phyloP scores from a whole-genome alignment of 1,140 invertebrate species.

The Pomacea maculata region DNA sequence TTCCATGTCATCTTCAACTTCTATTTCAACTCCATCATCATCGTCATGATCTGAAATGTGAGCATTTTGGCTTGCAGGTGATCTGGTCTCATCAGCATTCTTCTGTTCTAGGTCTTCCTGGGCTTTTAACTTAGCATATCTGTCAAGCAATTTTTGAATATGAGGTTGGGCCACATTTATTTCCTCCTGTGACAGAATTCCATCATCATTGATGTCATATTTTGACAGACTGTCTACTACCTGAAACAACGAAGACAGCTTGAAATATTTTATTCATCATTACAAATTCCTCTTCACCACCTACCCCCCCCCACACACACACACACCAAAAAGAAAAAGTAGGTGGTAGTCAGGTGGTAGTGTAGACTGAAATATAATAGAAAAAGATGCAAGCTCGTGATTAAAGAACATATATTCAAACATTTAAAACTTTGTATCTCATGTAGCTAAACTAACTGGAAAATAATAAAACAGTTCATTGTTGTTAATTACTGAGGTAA shows the following conservation, averaged over 20 bases:
- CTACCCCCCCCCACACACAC: too few relatives aligned
- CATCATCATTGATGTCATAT: conserved; percentile 27
- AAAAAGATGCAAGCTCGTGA: too few relatives aligned
- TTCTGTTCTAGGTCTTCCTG: not conserved
- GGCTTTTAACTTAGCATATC: conserved; percentile 9
- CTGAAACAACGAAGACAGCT: conserved; percentile 6
- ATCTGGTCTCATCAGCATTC: not conserved
- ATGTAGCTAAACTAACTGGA: too few relatives aligned
- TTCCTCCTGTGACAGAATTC: conserved; percentile 16
- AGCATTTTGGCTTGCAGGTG: not conserved
- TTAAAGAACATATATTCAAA: too few relatives aligned
- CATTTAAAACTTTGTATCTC: too few relatives aligned
- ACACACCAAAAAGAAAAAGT: too few relatives aligned
- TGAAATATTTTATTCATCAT: too few relatives aligned
- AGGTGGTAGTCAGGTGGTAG: too few relatives aligned
- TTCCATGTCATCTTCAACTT: conserved; percentile 14
- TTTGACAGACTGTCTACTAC: conserved; percentile 14
- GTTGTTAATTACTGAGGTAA: too few relatives aligned
- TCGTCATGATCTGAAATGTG: conserved; percentile 1
- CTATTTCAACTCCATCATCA: conserved; percentile 15
- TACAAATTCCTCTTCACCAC: too few relatives aligned
- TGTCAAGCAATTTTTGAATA: conserved; percentile 9
- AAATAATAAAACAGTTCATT: too few relatives aligned
- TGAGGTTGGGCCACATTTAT: conserved; percentile 8
- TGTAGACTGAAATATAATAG: too few relatives aligned